A percentile compares a stretch with the other conserved stretches of the same genome.
Evolutionary conservation across 2,888 invertebrate genomes (phyloP).

Genomic region (Sicus ferrugineus): DNA sequence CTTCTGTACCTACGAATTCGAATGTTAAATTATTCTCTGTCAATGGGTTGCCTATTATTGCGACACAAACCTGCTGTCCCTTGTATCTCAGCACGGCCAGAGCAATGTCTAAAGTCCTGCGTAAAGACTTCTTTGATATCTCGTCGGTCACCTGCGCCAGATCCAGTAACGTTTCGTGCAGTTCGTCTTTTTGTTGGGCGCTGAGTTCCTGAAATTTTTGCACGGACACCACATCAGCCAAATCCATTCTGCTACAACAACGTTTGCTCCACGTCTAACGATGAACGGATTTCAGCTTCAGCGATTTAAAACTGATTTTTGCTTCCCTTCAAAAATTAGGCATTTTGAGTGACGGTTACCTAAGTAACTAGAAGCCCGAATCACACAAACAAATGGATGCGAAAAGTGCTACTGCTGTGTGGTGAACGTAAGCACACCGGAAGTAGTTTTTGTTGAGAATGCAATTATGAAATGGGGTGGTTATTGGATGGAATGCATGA

Average conservation of each 20-base stretch:
- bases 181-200: slow-evolving; percentile 55
- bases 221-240: slow-evolving; percentile 57
- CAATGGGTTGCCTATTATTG: too few relatives aligned
- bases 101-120: slow-evolving; percentile 59
- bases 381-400: neutral
- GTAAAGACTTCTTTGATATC: slow-evolving; percentile 58
- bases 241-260: slow-evolving; percentile 46
- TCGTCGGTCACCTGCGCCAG: slow-evolving; percentile 53
- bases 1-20: slow-evolving; percentile 44
- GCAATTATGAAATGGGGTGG: too few relatives aligned
- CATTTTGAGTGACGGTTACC: slow-evolving; percentile 5
- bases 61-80: slow-evolving; percentile 54
- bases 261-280: neutral
- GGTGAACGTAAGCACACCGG: too few relatives aligned
- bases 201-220: slow-evolving; percentile 55
- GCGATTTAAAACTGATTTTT: neutral
- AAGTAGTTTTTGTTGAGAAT: too few relatives aligned
- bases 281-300: neutral
- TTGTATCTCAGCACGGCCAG: slow-evolving; percentile 58
- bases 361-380: neutral
- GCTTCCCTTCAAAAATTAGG: neutral
- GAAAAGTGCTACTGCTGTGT: neutral
- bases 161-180: slow-evolving; percentile 56
- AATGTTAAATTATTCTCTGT: neutral
- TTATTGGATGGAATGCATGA: too few relatives aligned